Base-by-base conservation (phyloP, 2,888 invertebrate genomes). In the Hirtodrosophila duncani region DNA sequence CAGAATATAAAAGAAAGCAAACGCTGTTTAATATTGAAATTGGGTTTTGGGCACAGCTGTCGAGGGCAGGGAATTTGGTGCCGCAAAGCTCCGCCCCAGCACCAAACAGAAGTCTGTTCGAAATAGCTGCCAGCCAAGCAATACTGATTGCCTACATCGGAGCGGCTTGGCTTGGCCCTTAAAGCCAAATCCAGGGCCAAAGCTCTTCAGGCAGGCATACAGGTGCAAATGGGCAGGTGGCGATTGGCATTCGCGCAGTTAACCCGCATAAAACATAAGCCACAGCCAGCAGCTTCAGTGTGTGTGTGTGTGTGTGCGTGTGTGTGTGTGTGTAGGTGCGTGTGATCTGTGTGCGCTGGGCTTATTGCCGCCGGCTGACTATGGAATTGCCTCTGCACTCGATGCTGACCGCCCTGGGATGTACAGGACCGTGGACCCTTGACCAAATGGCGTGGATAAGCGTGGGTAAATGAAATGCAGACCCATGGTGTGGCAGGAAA, bases 361-460 rank as follows among this genome's bases (percentile, higher is more conserved):
- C 53, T 72, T 61, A 72, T 53, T 34, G 69, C 72, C 72, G 51
- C 39, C 72, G 67, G 75, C 67, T 55, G 56, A 45, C 37, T 71
- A 34, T n/a, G n/a, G n/a, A n/a, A n/a, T n/a, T n/a, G n/a, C n/a
- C n/a, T n/a, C n/a, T n/a, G n/a, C n/a, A n/a, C n/a, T 6, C 20
- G 6, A 20, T 23, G 30, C 24, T 39, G 53, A 10, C 30, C 21
- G 18, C 51, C 13, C 5, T 18, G 23, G 29, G n/a, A n/a, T n/a
- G n/a, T n/a, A n/a, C n/a, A n/a, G n/a, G n/a, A n/a, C 34, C 52
- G 9, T 23, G 3, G 29, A n/a, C 24, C 24, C 10, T 44, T 27
- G 39, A 42, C 27, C 24, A 41, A 52, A 52, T 33, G 55, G 57
- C 44, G 30, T 36, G 44, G 53, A 53, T 56, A 36, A 23, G 43